phyloP scores from a whole-genome alignment of 2,797 vertebrate species.

The Chloroceryle amazona region DNA sequence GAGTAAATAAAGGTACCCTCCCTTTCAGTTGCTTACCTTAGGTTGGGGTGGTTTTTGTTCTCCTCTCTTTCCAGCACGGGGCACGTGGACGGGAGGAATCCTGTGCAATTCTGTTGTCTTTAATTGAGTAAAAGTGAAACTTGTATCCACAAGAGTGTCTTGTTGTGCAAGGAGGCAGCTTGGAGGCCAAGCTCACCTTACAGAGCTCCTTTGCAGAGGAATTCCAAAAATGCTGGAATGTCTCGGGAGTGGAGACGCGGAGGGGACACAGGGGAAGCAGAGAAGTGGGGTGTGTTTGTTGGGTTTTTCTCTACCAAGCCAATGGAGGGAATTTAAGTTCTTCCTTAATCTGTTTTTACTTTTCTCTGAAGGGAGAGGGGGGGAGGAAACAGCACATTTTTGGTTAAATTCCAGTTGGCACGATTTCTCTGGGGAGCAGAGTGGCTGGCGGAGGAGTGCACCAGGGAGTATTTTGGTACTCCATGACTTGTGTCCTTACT shows the following conservation, averaged over 20 bases:
- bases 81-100: background rate
- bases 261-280: background rate
- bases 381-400: constrained; percentile 56
- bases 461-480: background rate
- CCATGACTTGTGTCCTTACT: background rate
- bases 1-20: background rate
- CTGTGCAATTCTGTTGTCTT: background rate
- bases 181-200: constrained; percentile 35
- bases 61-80: background rate
- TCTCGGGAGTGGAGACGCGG: constrained; percentile 53
- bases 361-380: constrained; percentile 4
- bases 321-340: constrained; percentile 11
- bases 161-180: background rate
- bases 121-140: background rate
- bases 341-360: constrained; percentile 57
- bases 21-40: background rate
- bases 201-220: constrained; percentile 26
- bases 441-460: background rate
- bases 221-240: constrained; percentile 71
- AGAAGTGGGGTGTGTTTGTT: constrained; percentile 44
- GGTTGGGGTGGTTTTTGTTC: background rate
- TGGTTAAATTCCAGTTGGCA: constrained; percentile 56
- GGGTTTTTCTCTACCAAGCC: background rate
- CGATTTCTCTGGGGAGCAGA: background rate
- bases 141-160: background rate